Percentiles rank a stretch among this genome's conserved stretches.
These are phyloP conservation scores for Tenthredo distinguenda DNA, from an alignment of 2,888 invertebrate genomes.

Conservation along the genomic window DNA sequence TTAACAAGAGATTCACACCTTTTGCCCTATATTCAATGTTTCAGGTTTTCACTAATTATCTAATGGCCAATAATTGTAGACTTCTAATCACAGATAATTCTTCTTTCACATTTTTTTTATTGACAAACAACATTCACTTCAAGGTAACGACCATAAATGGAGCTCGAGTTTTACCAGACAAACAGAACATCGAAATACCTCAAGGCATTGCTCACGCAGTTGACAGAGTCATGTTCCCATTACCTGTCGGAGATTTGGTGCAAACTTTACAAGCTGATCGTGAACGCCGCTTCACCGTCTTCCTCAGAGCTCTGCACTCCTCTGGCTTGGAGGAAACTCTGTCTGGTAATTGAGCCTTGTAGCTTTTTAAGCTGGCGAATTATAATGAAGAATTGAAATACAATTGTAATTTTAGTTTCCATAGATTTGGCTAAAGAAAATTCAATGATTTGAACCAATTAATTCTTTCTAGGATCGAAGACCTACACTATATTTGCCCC, in stretches of 20 bases:
- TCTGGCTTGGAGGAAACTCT: conserved; percentile 89
- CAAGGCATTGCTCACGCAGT: conserved; percentile 92
- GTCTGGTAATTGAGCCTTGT: conserved; percentile 80
- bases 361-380: not conserved
- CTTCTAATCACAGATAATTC: not conserved
- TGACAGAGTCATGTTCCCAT: conserved; percentile 93
- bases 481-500: conserved; percentile 93
- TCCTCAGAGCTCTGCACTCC: conserved; percentile 87
- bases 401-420: not conserved
- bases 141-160: conserved; percentile 92
- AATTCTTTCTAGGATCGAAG: conserved; percentile 83
- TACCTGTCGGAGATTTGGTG: conserved; percentile 92
- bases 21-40: not conserved
- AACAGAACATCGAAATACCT: conserved; percentile 90
- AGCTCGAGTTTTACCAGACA: conserved; percentile 89
- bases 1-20: not conserved
- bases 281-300: conserved; percentile 89
- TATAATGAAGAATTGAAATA: not conserved
- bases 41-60: not conserved
- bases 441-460: conserved; percentile 52
- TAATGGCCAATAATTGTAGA: not conserved
- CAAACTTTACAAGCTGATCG: conserved; percentile 92
- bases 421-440: not conserved
- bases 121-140: conserved; percentile 53
- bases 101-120: not conserved